phyloP scores from a whole-genome alignment of 2,113 vertebrate genomes.

The Dolichotis patagonum region DNA sequence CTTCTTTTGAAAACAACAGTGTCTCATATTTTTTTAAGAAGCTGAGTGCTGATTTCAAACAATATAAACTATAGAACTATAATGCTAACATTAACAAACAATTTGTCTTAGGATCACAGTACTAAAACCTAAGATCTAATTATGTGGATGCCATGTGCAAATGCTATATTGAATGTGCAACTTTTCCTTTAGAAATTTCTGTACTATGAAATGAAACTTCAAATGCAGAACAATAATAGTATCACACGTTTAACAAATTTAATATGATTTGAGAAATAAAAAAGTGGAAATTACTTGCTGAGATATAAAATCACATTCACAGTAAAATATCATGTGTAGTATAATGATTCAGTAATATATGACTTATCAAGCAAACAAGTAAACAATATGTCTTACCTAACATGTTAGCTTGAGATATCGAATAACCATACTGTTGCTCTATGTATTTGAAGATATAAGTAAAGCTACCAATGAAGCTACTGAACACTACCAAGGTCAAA shows the following conservation, averaged over 20 bases:
- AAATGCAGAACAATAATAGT: not conserved
- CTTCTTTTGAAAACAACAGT: not conserved
- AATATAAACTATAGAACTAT: not conserved
- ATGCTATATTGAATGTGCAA: not conserved
- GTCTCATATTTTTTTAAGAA: conserved; percentile 2
- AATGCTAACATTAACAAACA: not conserved
- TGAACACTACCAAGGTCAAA: conserved; percentile 87
- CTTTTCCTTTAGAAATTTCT: not conserved
- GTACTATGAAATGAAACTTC: not conserved
- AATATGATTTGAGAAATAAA: not conserved
- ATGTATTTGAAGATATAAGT: conserved; percentile 94
- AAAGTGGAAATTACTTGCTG: not conserved
- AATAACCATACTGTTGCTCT: conserved; percentile 95
- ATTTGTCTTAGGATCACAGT: not conserved
- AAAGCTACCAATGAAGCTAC: conserved; percentile 88
- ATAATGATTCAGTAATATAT: not conserved
- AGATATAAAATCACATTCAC: not conserved
- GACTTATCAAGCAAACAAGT: not conserved
- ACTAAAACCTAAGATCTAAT: not conserved
- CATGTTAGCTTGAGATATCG: conserved; percentile 91
- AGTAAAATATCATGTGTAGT: not conserved
- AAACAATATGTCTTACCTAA: conserved; percentile 87
- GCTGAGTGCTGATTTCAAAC: not conserved
- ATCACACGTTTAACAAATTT: not conserved
- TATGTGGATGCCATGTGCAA: not conserved